phyloP scores from a whole-genome alignment of 2,113 vertebrate species.

The Halichoeres trimaculatus region DNA sequence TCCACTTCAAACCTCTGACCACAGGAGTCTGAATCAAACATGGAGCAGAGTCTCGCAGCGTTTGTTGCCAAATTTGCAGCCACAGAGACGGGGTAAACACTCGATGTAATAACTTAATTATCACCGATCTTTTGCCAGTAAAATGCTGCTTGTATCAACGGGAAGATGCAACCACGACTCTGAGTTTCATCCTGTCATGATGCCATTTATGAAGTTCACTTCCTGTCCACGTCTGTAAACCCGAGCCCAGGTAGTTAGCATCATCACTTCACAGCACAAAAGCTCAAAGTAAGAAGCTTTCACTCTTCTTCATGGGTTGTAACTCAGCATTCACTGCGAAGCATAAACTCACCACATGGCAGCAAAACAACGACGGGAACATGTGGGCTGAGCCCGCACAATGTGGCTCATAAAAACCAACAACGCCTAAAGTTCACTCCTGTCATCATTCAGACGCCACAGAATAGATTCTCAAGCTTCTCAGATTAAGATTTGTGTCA shows the following conservation, averaged over 20 bases:
- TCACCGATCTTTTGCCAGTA: slow-evolving; percentile 14
- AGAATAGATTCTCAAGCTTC: neutral
- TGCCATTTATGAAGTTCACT: neutral
- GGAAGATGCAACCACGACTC: neutral
- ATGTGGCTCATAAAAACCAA: neutral
- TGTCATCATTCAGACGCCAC: neutral
- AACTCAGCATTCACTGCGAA: neutral
- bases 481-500: neutral
- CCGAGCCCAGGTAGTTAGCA: slow-evolving; percentile 25
- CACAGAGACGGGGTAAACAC: slow-evolving; percentile 24
- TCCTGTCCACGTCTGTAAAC: slow-evolving; percentile 32
- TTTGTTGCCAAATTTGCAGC: slow-evolving; percentile 32
- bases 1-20: slow-evolving; percentile 12
- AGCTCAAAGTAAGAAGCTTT: slow-evolving; percentile 11
- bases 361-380: neutral
- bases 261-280: slow-evolving; percentile 6
- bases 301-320: slow-evolving; percentile 30
- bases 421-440: neutral
- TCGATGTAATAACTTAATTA: slow-evolving; percentile 32
- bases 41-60: slow-evolving; percentile 15
- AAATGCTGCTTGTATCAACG: neutral
- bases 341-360: slow-evolving; percentile 9
- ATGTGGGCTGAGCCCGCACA: slow-evolving; percentile 12
- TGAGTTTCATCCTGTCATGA: neutral
- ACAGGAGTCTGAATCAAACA: slow-evolving; percentile 38